phyloP scores from a whole-genome alignment of 2,113 vertebrate species.

The Psilopsiagon aurifrons region DNA sequence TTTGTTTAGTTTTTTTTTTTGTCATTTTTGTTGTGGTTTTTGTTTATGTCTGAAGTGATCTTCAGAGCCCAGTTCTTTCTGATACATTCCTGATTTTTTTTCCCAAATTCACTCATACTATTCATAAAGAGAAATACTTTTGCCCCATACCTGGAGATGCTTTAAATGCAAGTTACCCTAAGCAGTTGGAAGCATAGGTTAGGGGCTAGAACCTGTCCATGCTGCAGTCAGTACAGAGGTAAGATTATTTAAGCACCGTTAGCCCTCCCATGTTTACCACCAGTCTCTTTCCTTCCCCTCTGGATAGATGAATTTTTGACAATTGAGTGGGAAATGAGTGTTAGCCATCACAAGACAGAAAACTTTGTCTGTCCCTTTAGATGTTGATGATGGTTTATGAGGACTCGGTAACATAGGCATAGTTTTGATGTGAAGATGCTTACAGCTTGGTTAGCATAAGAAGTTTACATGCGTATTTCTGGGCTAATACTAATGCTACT shows the following conservation, averaged over 20 bases:
- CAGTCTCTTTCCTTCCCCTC: not conserved
- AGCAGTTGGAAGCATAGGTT: not conserved
- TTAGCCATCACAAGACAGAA: not conserved
- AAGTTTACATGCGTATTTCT: not conserved
- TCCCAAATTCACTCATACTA: not conserved
- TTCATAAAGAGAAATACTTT: not conserved
- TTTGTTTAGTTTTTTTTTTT: not conserved
- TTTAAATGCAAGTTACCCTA: not conserved
- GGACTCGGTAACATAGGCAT: not conserved
- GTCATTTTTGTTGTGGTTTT: not conserved
- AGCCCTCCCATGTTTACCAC: not conserved
- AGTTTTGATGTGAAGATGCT: not conserved
- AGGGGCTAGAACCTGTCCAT: not conserved
- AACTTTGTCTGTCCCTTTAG: not conserved
- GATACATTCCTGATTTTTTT: not conserved
- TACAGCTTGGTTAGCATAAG: not conserved
- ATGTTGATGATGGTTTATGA: not conserved
- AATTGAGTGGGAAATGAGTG: not conserved
- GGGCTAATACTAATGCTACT: not conserved
- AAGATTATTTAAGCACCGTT: not conserved
- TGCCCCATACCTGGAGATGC: not conserved
- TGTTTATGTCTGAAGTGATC: not conserved
- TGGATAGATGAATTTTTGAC: not conserved
- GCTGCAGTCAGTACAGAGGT: not conserved
- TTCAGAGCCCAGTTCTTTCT: not conserved